Evolutionary conservation across 2,113 vertebrate genomes (phyloP).

Genomic region (Oryzias celebensis): DNA sequence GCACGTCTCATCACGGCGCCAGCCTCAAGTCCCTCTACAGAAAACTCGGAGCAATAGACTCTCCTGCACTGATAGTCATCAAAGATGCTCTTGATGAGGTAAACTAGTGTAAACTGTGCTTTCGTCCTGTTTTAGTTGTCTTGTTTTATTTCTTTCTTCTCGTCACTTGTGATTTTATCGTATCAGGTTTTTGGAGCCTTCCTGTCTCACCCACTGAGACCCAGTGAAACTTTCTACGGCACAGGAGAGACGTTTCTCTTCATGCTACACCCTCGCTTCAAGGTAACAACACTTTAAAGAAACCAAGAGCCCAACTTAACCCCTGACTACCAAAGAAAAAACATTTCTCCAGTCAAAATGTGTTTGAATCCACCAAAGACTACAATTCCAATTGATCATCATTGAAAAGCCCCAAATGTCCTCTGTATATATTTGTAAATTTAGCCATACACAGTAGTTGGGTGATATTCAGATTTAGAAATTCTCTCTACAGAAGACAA

Average conservation of each 20-base stretch:
- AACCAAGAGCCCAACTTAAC: too few relatives aligned
- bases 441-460: too few relatives aligned
- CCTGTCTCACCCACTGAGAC: constrained; percentile 77
- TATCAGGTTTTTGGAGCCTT: constrained; percentile 78
- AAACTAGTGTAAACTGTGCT: neutral
- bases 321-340: too few relatives aligned
- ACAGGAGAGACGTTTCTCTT: constrained; percentile 82
- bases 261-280: constrained; percentile 78
- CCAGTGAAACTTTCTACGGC: constrained; percentile 78
- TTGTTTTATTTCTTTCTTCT: neutral
- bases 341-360: too few relatives aligned
- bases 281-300: constrained; percentile 55
- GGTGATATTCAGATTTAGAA: too few relatives aligned
- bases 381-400: too few relatives aligned
- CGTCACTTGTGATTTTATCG: neutral
- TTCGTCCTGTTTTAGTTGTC: neutral
- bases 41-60: constrained; percentile 71
- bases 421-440: too few relatives aligned
- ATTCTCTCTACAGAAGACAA: too few relatives aligned
- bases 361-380: too few relatives aligned
- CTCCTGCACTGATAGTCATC: constrained; percentile 75
- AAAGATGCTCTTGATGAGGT: constrained; percentile 78
- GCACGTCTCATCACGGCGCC: constrained; percentile 74
- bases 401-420: too few relatives aligned
- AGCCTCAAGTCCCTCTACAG: constrained; percentile 82